Evolutionary conservation across 1,140 invertebrate species (phyloP), one percentile per base, ranked within the genome.

Genomic region (Euura lappo): DNA sequence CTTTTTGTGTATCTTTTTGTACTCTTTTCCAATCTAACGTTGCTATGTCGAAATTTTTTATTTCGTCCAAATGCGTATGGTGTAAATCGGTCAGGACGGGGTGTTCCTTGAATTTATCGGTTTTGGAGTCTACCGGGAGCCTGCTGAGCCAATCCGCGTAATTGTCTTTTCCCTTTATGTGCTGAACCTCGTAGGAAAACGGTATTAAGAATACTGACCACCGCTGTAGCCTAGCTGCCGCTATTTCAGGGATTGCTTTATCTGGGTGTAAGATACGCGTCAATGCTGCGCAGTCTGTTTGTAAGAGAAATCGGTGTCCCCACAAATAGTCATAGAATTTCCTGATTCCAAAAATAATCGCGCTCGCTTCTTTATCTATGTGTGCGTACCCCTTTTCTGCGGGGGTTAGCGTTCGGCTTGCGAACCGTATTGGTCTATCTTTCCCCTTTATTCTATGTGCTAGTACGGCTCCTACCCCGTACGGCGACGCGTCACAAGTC

Each of bases 331-430:
- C 81, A 73, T 85, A 83, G 77, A 87, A 88, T 65, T 81, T 74
- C 81, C 80, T 77, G 69, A 83, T 72, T 45, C 71, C 83, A 75
- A 79, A 86, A n/a, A 88, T 72, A 44, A 89, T 81, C 2, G 81
- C 79, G 4, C 87, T 76, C 5, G 76, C 86, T 80, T 90, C 88
- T 71, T 85, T 84, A 69, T 91, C 87, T 43, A 88, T 83, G 73
- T 88, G 82, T 44, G 78, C 51, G 73, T 88, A 89, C 47, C 85
- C 84, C 73, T 76, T 80, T 79, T 91, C 88, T 13, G 87, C 78
- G 44, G 71, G 44, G 13, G 75, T 81, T 42, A 91, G 72, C 2
- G 82, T 84, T 72, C 87, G 65, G 0, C 85, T 89, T 4, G 81
- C 83, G 81, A 86, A 89, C 3, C 83, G 83, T 44, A 90, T 84